Evolutionary conservation across 2,888 invertebrate genomes (phyloP), one percentile per base, ranked within the genome.

Genomic region (Drosophila paramelanica): DNA sequence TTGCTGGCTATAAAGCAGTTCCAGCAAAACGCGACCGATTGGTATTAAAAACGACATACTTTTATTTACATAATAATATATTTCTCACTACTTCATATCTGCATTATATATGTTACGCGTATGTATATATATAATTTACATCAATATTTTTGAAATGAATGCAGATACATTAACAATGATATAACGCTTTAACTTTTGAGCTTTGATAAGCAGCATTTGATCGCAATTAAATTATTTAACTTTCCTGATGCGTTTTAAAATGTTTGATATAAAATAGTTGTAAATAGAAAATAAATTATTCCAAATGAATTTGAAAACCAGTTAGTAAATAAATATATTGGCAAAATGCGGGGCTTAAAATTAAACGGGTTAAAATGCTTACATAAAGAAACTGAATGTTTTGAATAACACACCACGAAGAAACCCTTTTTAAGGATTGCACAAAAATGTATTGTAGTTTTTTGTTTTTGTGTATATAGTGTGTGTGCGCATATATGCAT

Each of bases 121-220:
- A 14, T 50, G 13, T 55, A 36, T 47, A 33, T 39, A 43, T 45
- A 59, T 42, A 75, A 67, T 67, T 72, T 78, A 75, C 71, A 77
- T 67, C 47, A 57, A 77, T 60, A 65, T 60, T 74, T 67, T 67
- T 33, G 67, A 60, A 67, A 53, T 55, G 57, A 46, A 67, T 80
- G 55, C 79, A 65, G 61, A 67, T 67, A 56, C 71, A 71, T 56
- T 70, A 88, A 81, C 82, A 81, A 81, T 85, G 81, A 81, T 79
- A 79, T 62, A 79, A 59, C 66, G 67, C 43, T 17, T 53, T 53
- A 49, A 47, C 36, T 59, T 49, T 73, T 77, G 50, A 65, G 62
- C 78, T 64, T 58, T 57, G 50, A 45, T 52, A 60, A 64, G 56
- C 59, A 67, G 53, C 51, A 60, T 58, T 47, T 31, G 10, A 31